Conservation (phyloP, 2,888 invertebrate species). For the Pterobdella sp. region DNA sequence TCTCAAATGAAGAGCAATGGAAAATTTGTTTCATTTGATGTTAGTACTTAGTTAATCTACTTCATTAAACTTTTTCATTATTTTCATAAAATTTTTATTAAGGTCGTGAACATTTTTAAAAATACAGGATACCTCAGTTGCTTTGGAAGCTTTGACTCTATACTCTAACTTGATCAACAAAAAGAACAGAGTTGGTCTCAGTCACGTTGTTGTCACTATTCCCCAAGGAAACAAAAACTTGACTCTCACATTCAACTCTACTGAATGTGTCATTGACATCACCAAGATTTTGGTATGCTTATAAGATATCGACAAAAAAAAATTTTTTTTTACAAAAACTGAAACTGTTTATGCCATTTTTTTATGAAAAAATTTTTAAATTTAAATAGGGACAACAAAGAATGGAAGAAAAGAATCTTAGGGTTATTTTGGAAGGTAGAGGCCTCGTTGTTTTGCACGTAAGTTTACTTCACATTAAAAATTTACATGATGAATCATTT, state of each 20-base stretch:
- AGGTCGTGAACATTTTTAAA: neutral
- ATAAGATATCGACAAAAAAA: neutral
- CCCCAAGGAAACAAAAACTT: neutral
- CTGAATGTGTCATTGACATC: neutral
- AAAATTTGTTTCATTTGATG: constrained; percentile 5
- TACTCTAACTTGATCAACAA: constrained; percentile 7
- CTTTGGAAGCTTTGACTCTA: constrained; percentile 10
- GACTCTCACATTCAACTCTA: neutral
- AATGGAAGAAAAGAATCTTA: neutral
- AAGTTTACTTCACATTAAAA: too few species aligned
- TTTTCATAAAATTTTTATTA: neutral
- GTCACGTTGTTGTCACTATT: neutral
- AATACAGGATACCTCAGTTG: constrained; percentile 15
- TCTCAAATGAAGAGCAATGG: constrained; percentile 9
- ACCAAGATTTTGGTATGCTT: neutral
- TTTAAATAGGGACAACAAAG: neutral
- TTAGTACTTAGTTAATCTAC: constrained; percentile 30
- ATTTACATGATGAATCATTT: neutral
- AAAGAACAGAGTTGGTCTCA: constrained; percentile 1
- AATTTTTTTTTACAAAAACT: neutral
- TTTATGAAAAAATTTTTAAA: neutral
- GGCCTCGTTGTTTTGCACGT: neutral
- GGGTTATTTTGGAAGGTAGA: neutral
- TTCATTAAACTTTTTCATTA: neutral
- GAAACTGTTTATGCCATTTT: neutral